These are phyloP conservation scores for Ceratosolen solmsi DNA, from an alignment of 1,140 invertebrate species.

Conservation along the genomic window DNA sequence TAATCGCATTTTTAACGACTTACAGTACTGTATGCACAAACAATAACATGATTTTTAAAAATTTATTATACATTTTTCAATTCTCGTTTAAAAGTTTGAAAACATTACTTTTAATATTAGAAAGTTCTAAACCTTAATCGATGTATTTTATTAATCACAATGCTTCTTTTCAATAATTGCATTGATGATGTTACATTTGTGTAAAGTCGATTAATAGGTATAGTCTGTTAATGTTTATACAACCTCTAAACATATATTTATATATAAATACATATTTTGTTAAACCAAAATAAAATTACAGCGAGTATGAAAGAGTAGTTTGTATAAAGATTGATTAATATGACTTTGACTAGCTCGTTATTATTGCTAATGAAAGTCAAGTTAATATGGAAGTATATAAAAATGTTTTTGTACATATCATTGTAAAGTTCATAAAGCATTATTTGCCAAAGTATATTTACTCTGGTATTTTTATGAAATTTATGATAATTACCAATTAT, in stretches of 20 bases:
- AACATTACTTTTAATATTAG: constrained; percentile 43
- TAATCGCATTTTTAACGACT: constrained; percentile 44
- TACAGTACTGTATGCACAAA: constrained; percentile 53
- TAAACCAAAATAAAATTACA: constrained; percentile 41
- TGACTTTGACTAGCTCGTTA: constrained; percentile 49
- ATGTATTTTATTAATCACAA: constrained; percentile 27
- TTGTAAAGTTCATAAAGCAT: constrained; percentile 33
- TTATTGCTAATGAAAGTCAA: constrained; percentile 34
- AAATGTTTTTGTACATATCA: constrained; percentile 33
- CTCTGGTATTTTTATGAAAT: constrained; percentile 10
- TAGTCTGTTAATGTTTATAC: constrained; percentile 44
- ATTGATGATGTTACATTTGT: constrained; percentile 18
- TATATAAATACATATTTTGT: constrained; percentile 34
- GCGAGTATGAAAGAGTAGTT: constrained; percentile 43
- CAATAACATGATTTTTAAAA: constrained; percentile 45
- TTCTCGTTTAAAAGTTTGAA: constrained; percentile 39
- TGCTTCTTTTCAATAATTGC: constrained; percentile 19
- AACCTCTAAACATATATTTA: constrained; percentile 47
- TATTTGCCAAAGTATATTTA: constrained; percentile 27
- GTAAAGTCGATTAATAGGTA: constrained; percentile 22
- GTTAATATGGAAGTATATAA: constrained; percentile 21
- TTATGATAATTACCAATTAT: constrained; percentile 22
- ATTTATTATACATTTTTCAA: constrained; percentile 50
- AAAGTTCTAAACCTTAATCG: constrained; percentile 28
- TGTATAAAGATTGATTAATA: constrained; percentile 27